Conservation (phyloP, 1,140 invertebrate species). For the Pygmarrhopalites habei region DNA sequence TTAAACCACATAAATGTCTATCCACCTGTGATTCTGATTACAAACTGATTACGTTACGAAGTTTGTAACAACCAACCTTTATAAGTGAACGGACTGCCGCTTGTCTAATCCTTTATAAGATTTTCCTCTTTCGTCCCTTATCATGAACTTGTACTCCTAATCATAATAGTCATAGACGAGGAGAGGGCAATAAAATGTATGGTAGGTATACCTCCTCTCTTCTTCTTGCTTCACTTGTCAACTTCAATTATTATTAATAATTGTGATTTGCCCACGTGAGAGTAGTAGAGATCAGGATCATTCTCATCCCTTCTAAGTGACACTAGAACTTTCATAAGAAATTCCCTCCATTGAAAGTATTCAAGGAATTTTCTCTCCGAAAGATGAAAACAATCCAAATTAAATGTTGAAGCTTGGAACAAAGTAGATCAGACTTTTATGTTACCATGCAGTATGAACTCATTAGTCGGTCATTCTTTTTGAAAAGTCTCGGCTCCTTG, state of each 20-base stretch:
- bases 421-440: too few species aligned
- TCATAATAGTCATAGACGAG: not conserved
- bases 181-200: not conserved
- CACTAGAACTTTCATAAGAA: too few species aligned
- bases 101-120: not conserved
- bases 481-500: not conserved
- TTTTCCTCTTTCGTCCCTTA: not conserved
- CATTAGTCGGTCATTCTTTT: not conserved
- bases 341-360: too few species aligned
- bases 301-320: too few species aligned
- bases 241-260: too few species aligned
- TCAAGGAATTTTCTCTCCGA: too few species aligned
- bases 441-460: not conserved
- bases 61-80: not conserved
- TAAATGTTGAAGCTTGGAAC: too few species aligned
- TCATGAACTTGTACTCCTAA: not conserved
- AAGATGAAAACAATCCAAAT: too few species aligned
- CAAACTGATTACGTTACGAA: slow-evolving; percentile 5
- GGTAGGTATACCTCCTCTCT: not conserved
- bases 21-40: slow-evolving; percentile 10
- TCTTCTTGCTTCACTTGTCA: not conserved
- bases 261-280: too few species aligned
- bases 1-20: slow-evolving; percentile 8
- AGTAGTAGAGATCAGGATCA: too few species aligned
- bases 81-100: not conserved